These are phyloP conservation scores for Caenorhabditis latens DNA, from an alignment of 1,140 invertebrate species.

Conservation along the genomic window DNA sequence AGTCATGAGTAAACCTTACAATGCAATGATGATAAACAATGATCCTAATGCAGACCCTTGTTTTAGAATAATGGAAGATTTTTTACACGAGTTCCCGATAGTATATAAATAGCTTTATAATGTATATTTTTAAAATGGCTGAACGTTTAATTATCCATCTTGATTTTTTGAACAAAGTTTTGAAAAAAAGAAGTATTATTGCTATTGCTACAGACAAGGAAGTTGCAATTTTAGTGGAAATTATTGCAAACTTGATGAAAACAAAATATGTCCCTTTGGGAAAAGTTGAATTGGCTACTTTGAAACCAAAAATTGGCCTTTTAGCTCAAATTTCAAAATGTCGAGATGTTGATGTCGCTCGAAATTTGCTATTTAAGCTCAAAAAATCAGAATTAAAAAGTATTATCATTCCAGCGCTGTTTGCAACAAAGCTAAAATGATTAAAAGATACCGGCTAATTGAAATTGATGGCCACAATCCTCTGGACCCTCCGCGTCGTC, in stretches of 20 bases:
- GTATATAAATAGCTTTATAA: background rate
- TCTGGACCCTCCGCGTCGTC: background rate
- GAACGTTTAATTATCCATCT: background rate
- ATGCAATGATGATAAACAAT: background rate
- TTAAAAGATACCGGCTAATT: constrained; percentile 11
- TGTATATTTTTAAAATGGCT: background rate
- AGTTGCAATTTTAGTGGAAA: background rate
- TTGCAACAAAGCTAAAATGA: constrained; percentile 3
- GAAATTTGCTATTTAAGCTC: constrained; percentile 4
- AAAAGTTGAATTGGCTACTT: background rate
- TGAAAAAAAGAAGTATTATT: background rate
- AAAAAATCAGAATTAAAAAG: background rate
- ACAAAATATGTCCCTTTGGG: background rate
- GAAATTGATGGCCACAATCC: background rate
- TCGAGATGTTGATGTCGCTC: background rate
- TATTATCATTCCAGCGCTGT: background rate
- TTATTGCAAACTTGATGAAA: background rate
- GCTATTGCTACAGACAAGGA: background rate
- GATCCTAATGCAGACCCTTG: background rate
- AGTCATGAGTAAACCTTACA: background rate
- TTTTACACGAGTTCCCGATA: background rate
- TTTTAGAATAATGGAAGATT: background rate
- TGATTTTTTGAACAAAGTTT: background rate
- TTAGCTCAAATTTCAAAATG: background rate
- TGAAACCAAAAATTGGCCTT: background rate